A percentile compares a stretch with the other conserved stretches of the same genome.
Evolutionary conservation across 2,888 invertebrate species (phyloP).

Genomic region (Trachelus iudaicus): DNA sequence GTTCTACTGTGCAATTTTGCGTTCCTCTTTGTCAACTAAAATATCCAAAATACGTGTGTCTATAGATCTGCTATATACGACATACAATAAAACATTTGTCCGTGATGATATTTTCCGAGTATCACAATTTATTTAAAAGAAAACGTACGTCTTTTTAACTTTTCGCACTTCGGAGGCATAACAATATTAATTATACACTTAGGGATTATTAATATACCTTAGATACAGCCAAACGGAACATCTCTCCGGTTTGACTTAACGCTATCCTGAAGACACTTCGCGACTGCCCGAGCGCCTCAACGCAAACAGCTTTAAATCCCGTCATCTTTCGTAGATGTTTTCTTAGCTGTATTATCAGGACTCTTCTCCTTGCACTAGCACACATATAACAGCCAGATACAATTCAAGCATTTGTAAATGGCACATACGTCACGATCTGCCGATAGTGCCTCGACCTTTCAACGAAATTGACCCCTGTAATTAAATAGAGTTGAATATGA

Average conservation of each 20-base stretch:
- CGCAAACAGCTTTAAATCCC: slow-evolving; percentile 27
- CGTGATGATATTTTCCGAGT: too few relatives aligned
- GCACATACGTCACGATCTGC: neutral
- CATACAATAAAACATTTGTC: too few relatives aligned
- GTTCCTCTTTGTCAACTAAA: slow-evolving; percentile 34
- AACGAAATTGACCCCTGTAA: neutral
- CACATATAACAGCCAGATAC: neutral
- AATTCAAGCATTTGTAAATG: neutral
- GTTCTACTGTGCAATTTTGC: slow-evolving; percentile 29
- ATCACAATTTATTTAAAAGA: too few relatives aligned
- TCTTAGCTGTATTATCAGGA: neutral
- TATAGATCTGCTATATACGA: too few relatives aligned
- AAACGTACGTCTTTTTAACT: neutral
- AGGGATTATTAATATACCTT: slow-evolving; percentile 23
- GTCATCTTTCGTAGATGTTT: slow-evolving; percentile 24
- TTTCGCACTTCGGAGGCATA: neutral
- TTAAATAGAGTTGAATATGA: neutral
- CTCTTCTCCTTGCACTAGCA: neutral
- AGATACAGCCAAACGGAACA: slow-evolving; percentile 30
- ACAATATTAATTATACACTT: neutral
- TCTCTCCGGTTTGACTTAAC: slow-evolving; percentile 32
- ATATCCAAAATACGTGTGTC: neutral
- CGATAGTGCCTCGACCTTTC: neutral
- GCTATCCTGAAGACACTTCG: slow-evolving; percentile 28
- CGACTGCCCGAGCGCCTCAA: slow-evolving; percentile 31